Evolutionary conservation across 2,888 invertebrate species (phyloP), one percentile per base, ranked within the genome.

Genomic region (Drosophila fungiperda): DNA sequence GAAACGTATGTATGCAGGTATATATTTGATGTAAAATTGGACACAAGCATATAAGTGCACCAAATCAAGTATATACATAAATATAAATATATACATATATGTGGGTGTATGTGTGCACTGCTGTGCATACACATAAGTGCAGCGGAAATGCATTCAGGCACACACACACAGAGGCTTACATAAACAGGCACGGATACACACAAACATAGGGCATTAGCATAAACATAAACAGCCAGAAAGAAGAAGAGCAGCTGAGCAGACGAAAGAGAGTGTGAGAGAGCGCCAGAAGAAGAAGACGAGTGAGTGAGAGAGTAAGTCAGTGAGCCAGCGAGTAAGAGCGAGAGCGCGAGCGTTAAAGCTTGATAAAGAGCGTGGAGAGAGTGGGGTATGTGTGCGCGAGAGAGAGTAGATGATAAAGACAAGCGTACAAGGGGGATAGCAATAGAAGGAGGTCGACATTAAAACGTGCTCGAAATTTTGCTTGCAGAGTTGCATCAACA

Each of bases 81-180:
- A 48, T 48, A 23, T 23, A 45, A 12, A 15, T 48, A 48, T 15
- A 8, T 26, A 49, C 4, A 26, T 32, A 48, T 45, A 57, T 20
- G 12, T 36, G 26, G 12, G 26, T 33, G 23, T 62, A 20, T 53
- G n/a, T 42, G 54, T 50, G 26, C 45, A 45, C 17, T 2, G 38
- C 38, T 1, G 38, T 38, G 15, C 38, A 58, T 69, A 62, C 73
- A 78, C 57, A 69, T 74, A 70, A 73, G 66, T 73, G 75, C 75
- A 82, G 40, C 83, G 76, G 74, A 85, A 87, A 81, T 87, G 87
- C 87, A 87, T 76, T 63, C 70, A 61, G 53, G 45, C 12, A 65
- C 59, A 68, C 42, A 57, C 60, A 29, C 36, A 57, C 40, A 48
- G 33, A 61, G 15, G 42, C 35, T 32, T 38, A 57, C 48, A 45